Evolutionary conservation across 2,113 vertebrate species (phyloP).

Genomic region (Phrynosoma blainvillii): DNA sequence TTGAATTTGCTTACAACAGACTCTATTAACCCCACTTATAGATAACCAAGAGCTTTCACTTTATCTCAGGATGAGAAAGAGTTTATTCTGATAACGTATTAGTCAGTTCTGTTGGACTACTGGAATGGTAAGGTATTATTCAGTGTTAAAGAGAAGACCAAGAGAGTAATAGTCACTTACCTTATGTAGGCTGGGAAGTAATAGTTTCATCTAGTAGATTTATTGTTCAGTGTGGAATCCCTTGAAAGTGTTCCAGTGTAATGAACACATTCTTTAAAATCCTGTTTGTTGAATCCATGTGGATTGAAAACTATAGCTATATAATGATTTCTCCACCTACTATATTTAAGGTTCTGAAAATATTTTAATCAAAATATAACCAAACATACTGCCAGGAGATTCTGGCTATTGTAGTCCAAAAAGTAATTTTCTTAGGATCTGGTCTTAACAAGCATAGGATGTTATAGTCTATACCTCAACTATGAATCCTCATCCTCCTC

Average conservation of each 20-base stretch:
- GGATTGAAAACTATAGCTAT: constrained; percentile 44
- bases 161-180: constrained; percentile 34
- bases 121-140: constrained; percentile 38
- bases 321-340: constrained; percentile 48
- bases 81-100: constrained; percentile 34
- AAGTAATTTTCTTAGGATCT: neutral
- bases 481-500: neutral
- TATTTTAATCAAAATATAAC: no score
- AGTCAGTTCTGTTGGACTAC: constrained; percentile 36
- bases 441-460: neutral
- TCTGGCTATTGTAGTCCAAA: neutral
- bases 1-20: constrained; percentile 24
- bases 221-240: constrained; percentile 58
- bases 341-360: constrained; percentile 34
- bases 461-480: neutral
- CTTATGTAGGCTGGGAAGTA: constrained; percentile 51
- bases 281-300: constrained; percentile 37
- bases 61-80: constrained; percentile 24
- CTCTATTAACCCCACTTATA: neutral
- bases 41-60: constrained; percentile 28
- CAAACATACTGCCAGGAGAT: no score
- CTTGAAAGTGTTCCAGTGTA: constrained; percentile 49
- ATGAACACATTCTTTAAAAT: constrained; percentile 44
- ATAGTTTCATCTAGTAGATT: constrained; percentile 58
- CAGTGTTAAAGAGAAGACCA: constrained; percentile 36